Evolutionary conservation across 2,113 vertebrate genomes (phyloP).

Genomic region (Cathartes aura): DNA sequence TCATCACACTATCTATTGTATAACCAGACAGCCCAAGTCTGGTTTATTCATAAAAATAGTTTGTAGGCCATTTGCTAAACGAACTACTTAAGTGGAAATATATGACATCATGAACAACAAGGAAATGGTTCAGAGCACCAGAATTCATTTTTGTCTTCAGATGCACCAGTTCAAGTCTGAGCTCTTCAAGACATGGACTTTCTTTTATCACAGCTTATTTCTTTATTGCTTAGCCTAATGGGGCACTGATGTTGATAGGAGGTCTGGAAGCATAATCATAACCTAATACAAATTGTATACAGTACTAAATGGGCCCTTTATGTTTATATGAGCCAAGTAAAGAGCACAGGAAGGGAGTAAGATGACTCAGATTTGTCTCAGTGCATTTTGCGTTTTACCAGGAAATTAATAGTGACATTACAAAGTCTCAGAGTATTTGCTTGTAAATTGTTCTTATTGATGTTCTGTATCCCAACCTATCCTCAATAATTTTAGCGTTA

Average conservation of each 20-base stretch:
- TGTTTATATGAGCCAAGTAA: neutral
- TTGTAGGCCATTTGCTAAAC: neutral
- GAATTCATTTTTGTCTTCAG: neutral
- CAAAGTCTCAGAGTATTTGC: neutral
- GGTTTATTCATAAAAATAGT: neutral
- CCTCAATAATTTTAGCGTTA: neutral
- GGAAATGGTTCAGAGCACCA: neutral
- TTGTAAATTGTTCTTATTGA: neutral
- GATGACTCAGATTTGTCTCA: neutral
- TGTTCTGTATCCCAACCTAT: neutral
- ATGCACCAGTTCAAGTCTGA: neutral
- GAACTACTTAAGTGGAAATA: neutral
- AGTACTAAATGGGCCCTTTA: neutral
- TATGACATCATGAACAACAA: neutral
- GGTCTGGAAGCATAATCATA: neutral
- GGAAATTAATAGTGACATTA: neutral
- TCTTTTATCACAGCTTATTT: neutral
- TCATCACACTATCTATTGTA: neutral
- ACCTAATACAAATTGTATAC: neutral
- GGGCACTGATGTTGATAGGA: neutral
- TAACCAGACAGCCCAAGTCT: neutral
- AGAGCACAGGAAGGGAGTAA: neutral
- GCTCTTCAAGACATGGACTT: neutral
- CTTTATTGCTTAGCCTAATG: neutral
- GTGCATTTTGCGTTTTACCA: neutral